Evolutionary conservation across 2,113 vertebrate species (phyloP), one percentile per base, ranked within the genome.

Genomic region (Pachyramphus minor): DNA sequence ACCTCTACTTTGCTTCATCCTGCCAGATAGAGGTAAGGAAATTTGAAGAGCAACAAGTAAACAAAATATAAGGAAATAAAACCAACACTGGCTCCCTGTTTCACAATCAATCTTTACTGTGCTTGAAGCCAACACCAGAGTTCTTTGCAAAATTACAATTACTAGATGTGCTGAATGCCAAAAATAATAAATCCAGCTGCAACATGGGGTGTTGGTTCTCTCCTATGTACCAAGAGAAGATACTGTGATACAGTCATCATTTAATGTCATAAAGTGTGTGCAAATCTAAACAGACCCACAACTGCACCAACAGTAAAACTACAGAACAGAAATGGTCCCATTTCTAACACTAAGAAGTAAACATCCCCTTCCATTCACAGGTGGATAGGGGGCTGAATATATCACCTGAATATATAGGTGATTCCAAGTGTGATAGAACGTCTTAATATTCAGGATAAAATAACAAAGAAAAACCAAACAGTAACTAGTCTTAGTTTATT

Each of bases 1-100:
- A 93, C 86, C 93, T 96, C 60, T 62, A 21, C 56, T 81, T 90
- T 72, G 76, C 44, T 78, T 49, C 41, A 78, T 68, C 44, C 66
- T 91, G 53, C 80, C 92, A 96, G 93, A 94, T 60, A 84, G 83
- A 94, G 49, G 69, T 56, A 92, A 78, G 76, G 76, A 95, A 95
- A 92, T 87, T 58, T 60, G 60, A 96, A 95, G 62, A 94, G 60
- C 56, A 95, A 93, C 52, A 35, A 64, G 33, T 52, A 84, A 95
- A 84, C 0, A 4, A 76, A 93, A 84, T 82, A 71, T 8, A 89
- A 91, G 73, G 77, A 90, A 95, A 93, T 35, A 90, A 90, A 93
- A 20, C 14, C 28, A 68, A 52, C 0, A 12, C 20, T 68, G 28
- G n/a, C 35, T 89, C 73, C 31, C 62, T 44, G 6, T 66, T 74